Evolutionary conservation across 2,797 vertebrate genomes (phyloP).

Genomic region (Silurus lanzhouensis): DNA sequence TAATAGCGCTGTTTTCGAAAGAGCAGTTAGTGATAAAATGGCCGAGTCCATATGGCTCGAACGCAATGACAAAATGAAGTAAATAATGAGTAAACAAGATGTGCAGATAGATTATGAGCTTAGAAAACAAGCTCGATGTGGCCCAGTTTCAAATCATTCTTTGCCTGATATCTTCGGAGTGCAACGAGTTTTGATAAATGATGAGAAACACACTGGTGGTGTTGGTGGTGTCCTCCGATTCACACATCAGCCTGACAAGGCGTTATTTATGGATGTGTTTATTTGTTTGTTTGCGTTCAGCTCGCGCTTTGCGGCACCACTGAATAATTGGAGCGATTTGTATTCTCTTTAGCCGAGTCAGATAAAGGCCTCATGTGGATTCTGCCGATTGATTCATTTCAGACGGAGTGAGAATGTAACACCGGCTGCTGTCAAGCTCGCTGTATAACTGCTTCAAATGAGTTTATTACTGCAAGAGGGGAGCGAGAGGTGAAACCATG

Average conservation of each 20-base stretch:
- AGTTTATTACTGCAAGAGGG: constrained; percentile 60
- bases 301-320: constrained; percentile 61
- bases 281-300: constrained; percentile 45
- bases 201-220: not conserved
- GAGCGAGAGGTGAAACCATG: constrained; percentile 33
- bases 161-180: not conserved
- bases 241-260: constrained; percentile 24
- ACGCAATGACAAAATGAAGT: not conserved
- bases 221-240: not conserved
- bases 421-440: constrained; percentile 66
- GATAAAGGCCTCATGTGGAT: constrained; percentile 70
- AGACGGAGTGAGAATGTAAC: constrained; percentile 70
- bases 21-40: not conserved
- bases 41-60: not conserved
- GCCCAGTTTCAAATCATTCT: not conserved
- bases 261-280: constrained; percentile 46
- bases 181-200: not conserved
- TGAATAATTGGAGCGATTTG: constrained; percentile 79
- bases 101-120: not conserved
- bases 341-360: constrained; percentile 75
- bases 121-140: not conserved
- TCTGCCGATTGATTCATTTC: constrained; percentile 71
- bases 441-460: constrained; percentile 65
- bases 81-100: not conserved
- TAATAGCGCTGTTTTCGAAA: not conserved